Evolutionary conservation across 2,113 vertebrate species (phyloP), one percentile per base, ranked within the genome.

Genomic region (Eulacestoma nigropectus): DNA sequence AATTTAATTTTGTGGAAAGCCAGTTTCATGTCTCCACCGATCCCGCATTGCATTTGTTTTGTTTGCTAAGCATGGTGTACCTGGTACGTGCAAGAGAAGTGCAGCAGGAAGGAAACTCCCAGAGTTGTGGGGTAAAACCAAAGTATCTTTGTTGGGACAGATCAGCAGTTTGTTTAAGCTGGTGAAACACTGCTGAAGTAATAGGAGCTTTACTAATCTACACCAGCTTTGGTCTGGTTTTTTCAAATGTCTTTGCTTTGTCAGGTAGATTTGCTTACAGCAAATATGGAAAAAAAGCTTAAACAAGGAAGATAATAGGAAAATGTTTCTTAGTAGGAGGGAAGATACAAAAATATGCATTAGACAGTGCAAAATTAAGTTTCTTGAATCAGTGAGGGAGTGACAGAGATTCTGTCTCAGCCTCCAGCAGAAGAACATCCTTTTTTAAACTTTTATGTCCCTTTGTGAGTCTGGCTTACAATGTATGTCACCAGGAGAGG

Each of bases 1-100:
- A 96, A 94, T 96, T 97, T 97, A 96, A 97, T 97, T 96, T 96
- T 96, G 95, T 96, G 92, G 96, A 94, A 93, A 96, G 90, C 80
- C 86, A 29, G 95, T 84, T 97, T 96, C 96, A 49, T 93, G 95
- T 96, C 96, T 96, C 52, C 92, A 89, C 93, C 1, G 20, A 95
- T 97, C 92, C 93, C 1, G 0, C 62, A 47, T 92, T 96, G 62
- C 76, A 6, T 74, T 84, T 94, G 79, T 85, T 92, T 93, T 91
- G 74, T 93, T 95, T 93, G 83, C 92, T 81, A 20, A 92, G 83
- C 64, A 2, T 25, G 44, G 42, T 52, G 16, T 68, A 75, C 56
- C 42, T 68, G 47, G 52, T 82, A 88, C 1, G 7, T 89, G 87
- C 84, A 56, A 77, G 70, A 88, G 80, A 30, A 77, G 64, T 2